A percentile compares a stretch with the other conserved stretches of the same genome.
Evolutionary conservation across 2,888 invertebrate species (phyloP).

Genomic region (Lottia gigantea): DNA sequence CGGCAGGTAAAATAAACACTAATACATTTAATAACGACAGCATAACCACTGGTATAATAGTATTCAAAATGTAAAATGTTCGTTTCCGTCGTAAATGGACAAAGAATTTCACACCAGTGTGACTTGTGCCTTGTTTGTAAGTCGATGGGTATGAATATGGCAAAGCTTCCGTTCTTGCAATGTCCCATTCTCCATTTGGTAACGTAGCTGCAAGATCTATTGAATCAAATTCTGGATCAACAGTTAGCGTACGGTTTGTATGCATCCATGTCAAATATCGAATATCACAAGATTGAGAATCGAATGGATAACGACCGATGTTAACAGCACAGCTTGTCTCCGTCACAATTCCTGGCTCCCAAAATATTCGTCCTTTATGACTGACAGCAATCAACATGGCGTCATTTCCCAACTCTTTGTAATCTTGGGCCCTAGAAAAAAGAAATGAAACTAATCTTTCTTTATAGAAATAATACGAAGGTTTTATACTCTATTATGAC

Average conservation of each 20-base stretch:
- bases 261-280: conserved; percentile 53
- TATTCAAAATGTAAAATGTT: conserved; percentile 48
- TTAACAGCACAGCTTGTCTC: conserved; percentile 50
- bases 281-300: conserved; percentile 45
- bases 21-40: conserved; percentile 45
- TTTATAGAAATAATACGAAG: too few relatives aligned
- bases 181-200: conserved; percentile 50
- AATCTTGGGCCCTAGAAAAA: conserved; percentile 41
- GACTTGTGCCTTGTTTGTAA: conserved; percentile 40
- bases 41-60: conserved; percentile 48
- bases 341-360: conserved; percentile 47
- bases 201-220: conserved; percentile 41
- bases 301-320: conserved; percentile 49
- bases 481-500: too few relatives aligned
- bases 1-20: conserved; percentile 46
- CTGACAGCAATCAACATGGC: conserved; percentile 45
- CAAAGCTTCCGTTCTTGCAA: conserved; percentile 33
- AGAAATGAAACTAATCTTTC: background rate
- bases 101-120: conserved; percentile 43
- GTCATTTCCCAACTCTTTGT: conserved; percentile 44
- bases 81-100: conserved; percentile 40
- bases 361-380: conserved; percentile 38
- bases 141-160: conserved; percentile 37
- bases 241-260: conserved; percentile 44
- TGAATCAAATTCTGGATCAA: conserved; percentile 34